Conservation (phyloP, 2,888 invertebrate genomes). For the Scaptomyza reducta region DNA sequence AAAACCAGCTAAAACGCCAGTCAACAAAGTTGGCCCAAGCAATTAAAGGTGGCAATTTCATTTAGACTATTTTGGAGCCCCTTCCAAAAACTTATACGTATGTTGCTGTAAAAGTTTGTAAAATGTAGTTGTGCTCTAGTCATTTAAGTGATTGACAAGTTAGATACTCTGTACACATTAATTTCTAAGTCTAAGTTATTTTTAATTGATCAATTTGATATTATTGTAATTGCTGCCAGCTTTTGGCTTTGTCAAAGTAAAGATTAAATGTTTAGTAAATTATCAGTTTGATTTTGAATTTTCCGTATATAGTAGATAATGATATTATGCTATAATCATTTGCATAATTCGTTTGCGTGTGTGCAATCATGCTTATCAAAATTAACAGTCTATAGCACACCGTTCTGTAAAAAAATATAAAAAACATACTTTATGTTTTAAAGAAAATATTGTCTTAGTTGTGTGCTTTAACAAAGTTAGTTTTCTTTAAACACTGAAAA, state of each 20-base stretch:
- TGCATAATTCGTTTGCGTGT: neutral
- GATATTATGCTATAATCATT: neutral
- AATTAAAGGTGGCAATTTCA: slow-evolving; percentile 71
- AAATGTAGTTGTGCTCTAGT: neutral
- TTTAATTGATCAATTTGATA: neutral
- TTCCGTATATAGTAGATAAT: too few relatives aligned
- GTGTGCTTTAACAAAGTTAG: too few relatives aligned
- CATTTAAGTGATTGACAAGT: neutral
- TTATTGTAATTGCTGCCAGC: neutral
- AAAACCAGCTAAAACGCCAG: slow-evolving; percentile 23
- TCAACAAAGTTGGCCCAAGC: slow-evolving; percentile 54
- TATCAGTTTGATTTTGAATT: neutral
- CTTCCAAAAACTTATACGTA: slow-evolving; percentile 10
- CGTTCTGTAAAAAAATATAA: neutral
- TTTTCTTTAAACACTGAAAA: too few relatives aligned
- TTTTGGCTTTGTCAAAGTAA: neutral
- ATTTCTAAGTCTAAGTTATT: neutral
- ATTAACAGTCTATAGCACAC: neutral
- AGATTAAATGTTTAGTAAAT: neutral
- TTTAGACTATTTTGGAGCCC: slow-evolving; percentile 31
- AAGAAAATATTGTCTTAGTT: too few relatives aligned
- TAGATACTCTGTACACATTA: slow-evolving; percentile 14
- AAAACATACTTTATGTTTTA: too few relatives aligned
- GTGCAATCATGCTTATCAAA: neutral
- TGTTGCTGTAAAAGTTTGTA: slow-evolving; percentile 3